Conservation (phyloP, 2,888 invertebrate species). For the Aphidius colemani region DNA sequence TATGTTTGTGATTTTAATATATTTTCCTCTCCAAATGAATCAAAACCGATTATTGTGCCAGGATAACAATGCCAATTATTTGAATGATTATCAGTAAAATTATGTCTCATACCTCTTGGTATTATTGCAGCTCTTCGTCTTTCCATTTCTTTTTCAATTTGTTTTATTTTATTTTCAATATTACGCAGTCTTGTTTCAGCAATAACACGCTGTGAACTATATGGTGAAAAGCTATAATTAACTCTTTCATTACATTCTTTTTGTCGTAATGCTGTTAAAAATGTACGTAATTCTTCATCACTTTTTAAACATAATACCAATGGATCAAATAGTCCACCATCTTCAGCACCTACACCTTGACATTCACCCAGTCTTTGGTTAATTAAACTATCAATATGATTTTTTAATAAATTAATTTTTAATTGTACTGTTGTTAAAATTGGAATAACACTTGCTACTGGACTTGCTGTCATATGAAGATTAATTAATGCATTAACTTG, state of each 20-base stretch:
- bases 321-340: constrained; percentile 39
- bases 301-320: constrained; percentile 43
- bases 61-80: constrained; percentile 33
- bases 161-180: constrained; percentile 49
- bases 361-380: constrained; percentile 46
- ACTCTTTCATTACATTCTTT: constrained; percentile 52
- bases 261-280: constrained; percentile 44
- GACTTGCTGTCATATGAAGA: constrained; percentile 49
- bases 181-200: constrained; percentile 46
- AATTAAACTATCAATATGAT: constrained; percentile 46
- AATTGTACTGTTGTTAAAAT: constrained; percentile 50
- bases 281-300: constrained; percentile 49
- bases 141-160: constrained; percentile 50
- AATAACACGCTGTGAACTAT: constrained; percentile 47
- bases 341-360: constrained; percentile 43
- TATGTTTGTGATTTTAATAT: constrained; percentile 23
- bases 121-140: constrained; percentile 35
- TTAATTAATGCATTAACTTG: constrained; percentile 52
- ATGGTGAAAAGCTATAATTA: constrained; percentile 49
- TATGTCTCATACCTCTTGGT: constrained; percentile 23
- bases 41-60: constrained; percentile 26
- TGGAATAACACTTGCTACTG: constrained; percentile 47
- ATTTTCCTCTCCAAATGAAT: constrained; percentile 15
- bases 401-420: constrained; percentile 51
- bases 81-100: constrained; percentile 24